Conservation (phyloP, 2,113 vertebrate species). For the Ceyx margarethae region DNA sequence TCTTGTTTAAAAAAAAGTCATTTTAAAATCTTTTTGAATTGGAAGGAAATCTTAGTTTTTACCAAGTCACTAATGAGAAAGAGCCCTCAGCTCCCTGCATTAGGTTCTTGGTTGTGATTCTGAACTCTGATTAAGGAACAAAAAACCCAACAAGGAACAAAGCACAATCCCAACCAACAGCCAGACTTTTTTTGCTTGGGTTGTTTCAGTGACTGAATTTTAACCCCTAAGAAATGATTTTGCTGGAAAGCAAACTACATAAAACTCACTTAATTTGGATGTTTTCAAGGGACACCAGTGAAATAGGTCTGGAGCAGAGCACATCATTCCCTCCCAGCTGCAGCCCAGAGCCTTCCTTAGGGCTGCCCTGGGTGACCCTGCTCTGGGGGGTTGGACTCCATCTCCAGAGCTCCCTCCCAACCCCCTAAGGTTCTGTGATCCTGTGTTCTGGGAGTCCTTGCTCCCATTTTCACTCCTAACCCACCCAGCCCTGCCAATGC, state of each 20-base stretch:
- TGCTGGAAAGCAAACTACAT: background rate
- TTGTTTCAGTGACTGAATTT: background rate
- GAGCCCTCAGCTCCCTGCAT: background rate
- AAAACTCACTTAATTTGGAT: background rate
- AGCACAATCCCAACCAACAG: too few species aligned
- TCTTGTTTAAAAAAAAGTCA: background rate
- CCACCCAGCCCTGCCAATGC: background rate
- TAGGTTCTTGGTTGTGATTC: background rate
- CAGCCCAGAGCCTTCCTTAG: background rate
- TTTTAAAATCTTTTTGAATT: background rate
- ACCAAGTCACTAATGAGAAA: background rate
- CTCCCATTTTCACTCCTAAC: background rate
- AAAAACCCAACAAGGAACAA: background rate
- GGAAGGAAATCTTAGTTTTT: background rate
- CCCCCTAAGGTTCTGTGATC: too few species aligned
- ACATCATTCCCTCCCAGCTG: background rate
- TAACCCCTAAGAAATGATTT: background rate
- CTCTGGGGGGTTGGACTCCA: too few species aligned
- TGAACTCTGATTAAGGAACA: background rate
- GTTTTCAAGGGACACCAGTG: background rate
- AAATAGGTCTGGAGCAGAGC: background rate
- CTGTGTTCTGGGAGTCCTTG: background rate
- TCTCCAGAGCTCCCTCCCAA: too few species aligned
- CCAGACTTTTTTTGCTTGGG: background rate
- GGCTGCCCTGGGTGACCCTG: too few species aligned